Evolutionary conservation across 2,888 invertebrate genomes (phyloP), one percentile per base, ranked within the genome.

Genomic region (Himalopsyche japonica): DNA sequence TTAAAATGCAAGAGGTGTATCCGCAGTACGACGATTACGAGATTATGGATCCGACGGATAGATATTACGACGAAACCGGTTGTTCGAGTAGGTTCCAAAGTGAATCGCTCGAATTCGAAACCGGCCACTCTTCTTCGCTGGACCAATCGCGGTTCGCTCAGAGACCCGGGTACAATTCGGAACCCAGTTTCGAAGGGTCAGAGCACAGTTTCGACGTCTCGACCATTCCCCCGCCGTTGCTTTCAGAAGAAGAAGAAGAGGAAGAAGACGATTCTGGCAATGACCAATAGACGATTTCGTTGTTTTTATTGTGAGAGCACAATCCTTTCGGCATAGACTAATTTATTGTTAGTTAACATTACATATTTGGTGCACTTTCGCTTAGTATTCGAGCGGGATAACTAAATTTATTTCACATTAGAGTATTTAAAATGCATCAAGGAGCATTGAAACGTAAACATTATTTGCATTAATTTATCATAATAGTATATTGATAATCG

Each of bases 201-300:
- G 96, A 96, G 87, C 94, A 94, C 83, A 94, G 94, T 89, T 95
- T 96, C 89, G 96, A 96, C 88, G 94, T 96, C 27, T 93, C 95
- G 48, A 95, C 94, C 34, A 93, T 96, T 88, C 96, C 96, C n/a
- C 96, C 96, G 82, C 96, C 96, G 82, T 91, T 95, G 87, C 93
- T 96, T 88, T 94, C 94, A 82, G 96, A 96, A 88, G 95, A 96
- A 89, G 95, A 94, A 89, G 95, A 94, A 88, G 93, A 94, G 87
- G 86, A 89, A 27, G 89, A 89, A 18, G 88, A 82, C 49, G 79
- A 83, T 76, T 37, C 37, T 27, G 34, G 32, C 34, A 81, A 81
- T 76, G 82, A 85, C 81, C 85, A 85, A 83, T 85, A 83, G 49
- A 27, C 76, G 24, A 70, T 70, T 70, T 27, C 27, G 30, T 27